phyloP scores from a whole-genome alignment of 2,888 invertebrate genomes.

The Spodoptera littoralis region DNA sequence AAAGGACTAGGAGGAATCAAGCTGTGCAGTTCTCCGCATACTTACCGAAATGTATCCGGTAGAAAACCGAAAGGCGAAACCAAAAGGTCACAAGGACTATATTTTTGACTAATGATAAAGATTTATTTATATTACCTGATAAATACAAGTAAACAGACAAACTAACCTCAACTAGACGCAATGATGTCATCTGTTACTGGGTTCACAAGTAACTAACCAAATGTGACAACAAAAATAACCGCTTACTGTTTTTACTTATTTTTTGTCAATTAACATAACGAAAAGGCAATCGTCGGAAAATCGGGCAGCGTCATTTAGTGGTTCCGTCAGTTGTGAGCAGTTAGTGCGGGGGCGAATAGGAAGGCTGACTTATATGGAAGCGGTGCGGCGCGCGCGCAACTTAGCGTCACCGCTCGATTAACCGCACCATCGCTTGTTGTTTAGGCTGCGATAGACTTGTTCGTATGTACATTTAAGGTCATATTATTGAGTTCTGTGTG shows the following conservation, averaged over 20 bases:
- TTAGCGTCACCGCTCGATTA: slow-evolving; percentile 83
- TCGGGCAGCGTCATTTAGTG: slow-evolving; percentile 64
- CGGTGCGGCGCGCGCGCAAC: slow-evolving; percentile 67
- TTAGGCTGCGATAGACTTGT: slow-evolving; percentile 73
- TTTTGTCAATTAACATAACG: slow-evolving; percentile 69
- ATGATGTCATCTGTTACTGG: slow-evolving; percentile 44
- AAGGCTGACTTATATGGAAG: slow-evolving; percentile 83
- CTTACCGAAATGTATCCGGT: too few species aligned
- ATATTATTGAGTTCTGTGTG: slow-evolving; percentile 74
- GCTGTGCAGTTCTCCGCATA: too few species aligned
- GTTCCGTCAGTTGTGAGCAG: slow-evolving; percentile 71
- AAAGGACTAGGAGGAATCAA: too few species aligned
- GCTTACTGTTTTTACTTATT: slow-evolving; percentile 43
- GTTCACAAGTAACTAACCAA: slow-evolving; percentile 19
- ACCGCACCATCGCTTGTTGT: slow-evolving; percentile 71
- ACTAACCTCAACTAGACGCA: not conserved
- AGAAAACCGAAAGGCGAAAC: too few species aligned
- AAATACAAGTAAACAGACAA: too few species aligned
- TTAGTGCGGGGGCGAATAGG: slow-evolving; percentile 85
- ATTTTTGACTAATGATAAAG: too few species aligned
- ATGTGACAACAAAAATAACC: slow-evolving; percentile 50
- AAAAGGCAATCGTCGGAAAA: slow-evolving; percentile 74
- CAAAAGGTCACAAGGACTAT: too few species aligned
- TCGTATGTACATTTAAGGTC: slow-evolving; percentile 80
- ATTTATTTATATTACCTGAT: too few species aligned